Base-by-base conservation (phyloP, 2,797 vertebrate genomes). In the Diplodus sargus region DNA sequence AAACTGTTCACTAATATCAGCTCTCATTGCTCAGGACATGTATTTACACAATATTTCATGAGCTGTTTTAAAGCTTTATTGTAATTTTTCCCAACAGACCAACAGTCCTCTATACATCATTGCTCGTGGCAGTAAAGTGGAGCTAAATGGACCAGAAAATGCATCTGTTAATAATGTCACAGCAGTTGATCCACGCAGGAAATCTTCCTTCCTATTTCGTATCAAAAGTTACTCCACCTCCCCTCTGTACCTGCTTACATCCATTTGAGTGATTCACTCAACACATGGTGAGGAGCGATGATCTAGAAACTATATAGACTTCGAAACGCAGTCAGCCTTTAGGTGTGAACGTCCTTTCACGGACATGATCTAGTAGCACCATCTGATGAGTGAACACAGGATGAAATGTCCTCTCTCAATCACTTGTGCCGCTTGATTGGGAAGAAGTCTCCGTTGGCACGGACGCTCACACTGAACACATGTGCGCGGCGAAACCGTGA, bases 381-480 rank as follows among this genome's bases (percentile, higher is more conserved):
- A 22, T 17, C 22, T 49, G 69, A 68, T 7, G 45, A 54, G 57
- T 2, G 74, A 71, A 45, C 43, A 20, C 25, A 72, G 63, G 67
- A 39, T 28, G 66, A 22, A 30, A 63, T 20, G 23, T 62, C 64
- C n/a, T 39, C 12, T 51, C 3, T 22, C 23, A 14, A 5, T 71
- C 53, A 63, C 63, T 69, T 54, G n/a, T 0, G 51, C 67, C 23
- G 67, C 67, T 72, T 16, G 22, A 64, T 52, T 72, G 65, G 48
- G 61, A 59, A 1, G 54, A 70, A 70, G 68, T 23, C 4, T 16
- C 69, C 49, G 4, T 67, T 25, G 48, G 67, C 70, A 73, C 18
- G 17, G 53, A 39, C 34, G 39, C 57, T 30, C 43, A 72, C 78
- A 78, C 56, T 45, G 42, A 85, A 52, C 34, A 22, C 28, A 70